A percentile compares a stretch with the other conserved stretches of the same genome.
Evolutionary conservation across 2,797 vertebrate species (phyloP).

Genomic region (Bufotes viridis): DNA sequence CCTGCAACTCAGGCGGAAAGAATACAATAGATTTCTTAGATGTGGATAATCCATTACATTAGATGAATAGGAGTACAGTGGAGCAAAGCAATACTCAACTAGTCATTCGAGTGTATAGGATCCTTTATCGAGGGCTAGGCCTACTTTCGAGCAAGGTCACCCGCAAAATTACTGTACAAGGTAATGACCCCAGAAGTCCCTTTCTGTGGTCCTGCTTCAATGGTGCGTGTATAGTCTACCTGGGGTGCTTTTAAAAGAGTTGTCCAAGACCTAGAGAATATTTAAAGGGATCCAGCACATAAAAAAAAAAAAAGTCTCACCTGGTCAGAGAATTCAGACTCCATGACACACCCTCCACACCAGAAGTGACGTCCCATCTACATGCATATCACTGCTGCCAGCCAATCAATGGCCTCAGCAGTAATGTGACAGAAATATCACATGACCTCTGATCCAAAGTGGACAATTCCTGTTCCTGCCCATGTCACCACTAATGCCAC

Average conservation of each 20-base stretch:
- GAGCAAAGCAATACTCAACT: neutral
- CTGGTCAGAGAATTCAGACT: no score
- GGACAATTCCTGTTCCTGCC: no score
- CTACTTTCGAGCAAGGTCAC: neutral
- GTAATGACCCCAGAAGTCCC: neutral
- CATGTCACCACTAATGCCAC: no score
- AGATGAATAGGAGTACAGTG: slow-evolving; percentile 8
- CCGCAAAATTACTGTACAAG: neutral
- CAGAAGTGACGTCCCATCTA: no score
- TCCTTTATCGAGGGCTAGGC: neutral
- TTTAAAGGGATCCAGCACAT: no score
- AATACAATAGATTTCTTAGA: slow-evolving; percentile 62
- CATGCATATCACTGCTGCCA: no score
- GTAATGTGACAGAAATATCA: no score
- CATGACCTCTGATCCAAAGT: no score
- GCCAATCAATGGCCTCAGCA: no score
- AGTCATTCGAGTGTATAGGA: neutral
- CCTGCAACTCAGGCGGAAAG: slow-evolving; percentile 64
- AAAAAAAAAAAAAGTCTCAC: no score
- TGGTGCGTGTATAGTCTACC: neutral
- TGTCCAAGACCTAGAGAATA: no score
- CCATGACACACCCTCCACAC: no score
- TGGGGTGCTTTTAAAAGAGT: neutral
- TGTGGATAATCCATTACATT: neutral
- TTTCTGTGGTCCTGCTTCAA: neutral